Conservation (phyloP, 2,797 vertebrate species). For the Syngnathus acus region DNA sequence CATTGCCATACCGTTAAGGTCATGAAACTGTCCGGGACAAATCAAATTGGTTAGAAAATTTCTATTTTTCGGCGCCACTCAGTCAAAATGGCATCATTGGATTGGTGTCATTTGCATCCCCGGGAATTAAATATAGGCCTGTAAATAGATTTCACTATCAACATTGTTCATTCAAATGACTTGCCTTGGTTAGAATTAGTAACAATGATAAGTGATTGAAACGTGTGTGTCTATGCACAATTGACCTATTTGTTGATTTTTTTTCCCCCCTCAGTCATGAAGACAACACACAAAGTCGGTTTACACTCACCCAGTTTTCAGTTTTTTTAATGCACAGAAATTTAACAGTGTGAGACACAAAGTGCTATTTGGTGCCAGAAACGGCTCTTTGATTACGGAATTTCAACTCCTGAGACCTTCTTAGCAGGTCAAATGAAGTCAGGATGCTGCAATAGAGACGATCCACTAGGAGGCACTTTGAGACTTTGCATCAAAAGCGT, state of each 20-base stretch:
- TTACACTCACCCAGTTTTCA: conserved; percentile 41
- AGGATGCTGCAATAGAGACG: background rate
- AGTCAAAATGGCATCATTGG: too few relatives aligned
- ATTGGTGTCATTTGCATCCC: too few relatives aligned
- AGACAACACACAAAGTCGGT: conserved; percentile 10
- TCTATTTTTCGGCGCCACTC: too few relatives aligned
- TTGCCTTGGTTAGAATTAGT: background rate
- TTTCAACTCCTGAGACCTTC: conserved; percentile 40
- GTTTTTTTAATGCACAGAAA: conserved; percentile 36
- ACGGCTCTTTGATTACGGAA: conserved; percentile 49
- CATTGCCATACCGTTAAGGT: too few relatives aligned
- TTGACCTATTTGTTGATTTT: too few relatives aligned
- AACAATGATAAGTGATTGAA: background rate
- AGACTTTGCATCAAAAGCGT: conserved; percentile 45
- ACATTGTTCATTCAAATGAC: background rate
- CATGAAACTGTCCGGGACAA: too few relatives aligned
- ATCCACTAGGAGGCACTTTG: conserved; percentile 71
- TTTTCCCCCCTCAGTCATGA: background rate
- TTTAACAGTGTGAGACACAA: conserved; percentile 11
- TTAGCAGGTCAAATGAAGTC: conserved; percentile 34
- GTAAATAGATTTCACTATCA: background rate
- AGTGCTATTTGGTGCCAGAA: conserved; percentile 42
- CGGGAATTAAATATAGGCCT: too few relatives aligned
- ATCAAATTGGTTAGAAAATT: too few relatives aligned
- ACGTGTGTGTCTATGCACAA: too few relatives aligned